phyloP scores from a whole-genome alignment of 2,113 vertebrate genomes.

The Onychostoma macrolepis region DNA sequence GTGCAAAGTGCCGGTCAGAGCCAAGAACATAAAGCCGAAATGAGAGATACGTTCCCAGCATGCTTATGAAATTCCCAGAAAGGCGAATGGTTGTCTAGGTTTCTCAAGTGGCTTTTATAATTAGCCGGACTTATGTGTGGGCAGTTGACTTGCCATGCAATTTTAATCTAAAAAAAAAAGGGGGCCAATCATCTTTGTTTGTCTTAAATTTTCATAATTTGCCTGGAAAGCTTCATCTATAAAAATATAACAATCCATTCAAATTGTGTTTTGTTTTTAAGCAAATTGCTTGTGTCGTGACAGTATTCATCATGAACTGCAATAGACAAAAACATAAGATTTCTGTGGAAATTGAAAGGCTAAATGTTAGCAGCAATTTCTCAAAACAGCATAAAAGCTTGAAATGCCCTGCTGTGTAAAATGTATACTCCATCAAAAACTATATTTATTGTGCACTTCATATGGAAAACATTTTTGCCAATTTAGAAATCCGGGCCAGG shows the following conservation, averaged over 20 bases:
- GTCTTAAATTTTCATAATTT: neutral
- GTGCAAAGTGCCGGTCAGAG: slow-evolving; percentile 14
- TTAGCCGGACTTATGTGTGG: neutral
- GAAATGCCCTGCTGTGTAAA: neutral
- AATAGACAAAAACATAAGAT: neutral
- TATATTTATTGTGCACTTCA: neutral
- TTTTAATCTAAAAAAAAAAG: neutral
- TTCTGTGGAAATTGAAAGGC: neutral
- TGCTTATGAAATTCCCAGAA: slow-evolving; percentile 1
- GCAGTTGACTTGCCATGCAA: neutral
- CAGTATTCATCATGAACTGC: neutral
- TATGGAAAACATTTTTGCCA: neutral
- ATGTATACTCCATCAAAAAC: neutral
- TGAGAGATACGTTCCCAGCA: neutral
- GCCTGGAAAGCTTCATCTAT: neutral
- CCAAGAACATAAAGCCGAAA: neutral
- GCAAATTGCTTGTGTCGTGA: neutral
- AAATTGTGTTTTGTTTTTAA: neutral
- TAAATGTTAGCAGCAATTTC: neutral
- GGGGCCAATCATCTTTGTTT: neutral
- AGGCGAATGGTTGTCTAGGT: neutral
- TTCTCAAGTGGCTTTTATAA: neutral
- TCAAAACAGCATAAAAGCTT: neutral
- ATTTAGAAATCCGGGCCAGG: too few species aligned
- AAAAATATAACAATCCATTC: neutral